Evolutionary conservation across 2,888 invertebrate species (phyloP).

Genomic region (Dendrolimus pini): DNA sequence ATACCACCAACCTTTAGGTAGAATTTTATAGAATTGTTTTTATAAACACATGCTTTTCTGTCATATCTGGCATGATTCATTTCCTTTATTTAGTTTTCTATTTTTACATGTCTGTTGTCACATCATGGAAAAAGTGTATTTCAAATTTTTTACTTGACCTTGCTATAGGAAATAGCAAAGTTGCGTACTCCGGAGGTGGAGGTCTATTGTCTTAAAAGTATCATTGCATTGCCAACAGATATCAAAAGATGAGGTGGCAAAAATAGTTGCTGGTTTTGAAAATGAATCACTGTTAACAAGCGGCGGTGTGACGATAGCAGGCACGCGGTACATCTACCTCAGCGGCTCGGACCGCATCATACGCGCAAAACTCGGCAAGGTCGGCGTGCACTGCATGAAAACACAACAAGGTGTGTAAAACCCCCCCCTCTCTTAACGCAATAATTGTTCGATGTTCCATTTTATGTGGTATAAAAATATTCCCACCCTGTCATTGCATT

Average conservation of each 20-base stretch:
- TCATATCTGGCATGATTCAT: no score
- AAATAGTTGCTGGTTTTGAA: constrained; percentile 93
- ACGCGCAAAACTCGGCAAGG: constrained; percentile 94
- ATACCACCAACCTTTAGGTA: no score
- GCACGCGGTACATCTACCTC: constrained; percentile 95
- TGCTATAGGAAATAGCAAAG: no score
- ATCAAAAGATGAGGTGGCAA: constrained; percentile 93
- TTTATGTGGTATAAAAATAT: background rate
- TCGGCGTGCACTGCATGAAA: constrained; percentile 97
- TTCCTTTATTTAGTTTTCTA: no score
- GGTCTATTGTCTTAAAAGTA: no score
- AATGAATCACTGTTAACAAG: constrained; percentile 93
- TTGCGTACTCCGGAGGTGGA: no score
- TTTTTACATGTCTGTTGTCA: no score
- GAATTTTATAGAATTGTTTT: no score
- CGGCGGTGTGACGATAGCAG: constrained; percentile 93
- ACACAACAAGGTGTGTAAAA: constrained; percentile 88
- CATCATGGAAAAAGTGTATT: no score
- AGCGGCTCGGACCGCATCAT: constrained; percentile 96
- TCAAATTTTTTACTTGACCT: no score
- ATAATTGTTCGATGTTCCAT: background rate
- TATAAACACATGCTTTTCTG: no score
- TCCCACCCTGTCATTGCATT: no score
- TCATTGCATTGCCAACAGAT: constrained; percentile 76
- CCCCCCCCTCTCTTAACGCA: background rate